Conservation (phyloP, 2,797 vertebrate genomes). For the Epinephelus awoara region DNA sequence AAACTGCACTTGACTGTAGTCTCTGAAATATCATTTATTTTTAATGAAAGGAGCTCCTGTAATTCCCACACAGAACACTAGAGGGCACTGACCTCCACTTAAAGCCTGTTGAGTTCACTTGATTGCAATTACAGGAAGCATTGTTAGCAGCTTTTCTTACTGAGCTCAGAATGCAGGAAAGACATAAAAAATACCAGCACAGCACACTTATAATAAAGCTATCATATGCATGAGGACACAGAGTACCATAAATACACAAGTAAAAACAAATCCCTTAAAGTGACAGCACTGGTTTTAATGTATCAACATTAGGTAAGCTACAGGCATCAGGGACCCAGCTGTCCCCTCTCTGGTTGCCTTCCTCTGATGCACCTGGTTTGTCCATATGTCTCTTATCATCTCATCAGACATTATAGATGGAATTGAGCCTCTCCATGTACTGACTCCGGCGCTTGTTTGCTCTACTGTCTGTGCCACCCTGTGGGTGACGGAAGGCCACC, state of each 20-base stretch:
- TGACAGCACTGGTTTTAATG: neutral
- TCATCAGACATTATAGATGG: slow-evolving; percentile 38
- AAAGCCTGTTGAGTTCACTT: neutral
- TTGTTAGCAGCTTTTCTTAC: neutral
- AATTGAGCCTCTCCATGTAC: slow-evolving; percentile 58
- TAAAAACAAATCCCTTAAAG: neutral
- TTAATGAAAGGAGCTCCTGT: neutral
- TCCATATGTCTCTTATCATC: neutral
- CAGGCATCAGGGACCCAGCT: neutral
- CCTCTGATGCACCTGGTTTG: neutral
- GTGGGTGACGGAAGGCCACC: neutral
- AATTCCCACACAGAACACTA: neutral
- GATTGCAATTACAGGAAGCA: neutral
- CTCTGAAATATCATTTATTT: neutral
- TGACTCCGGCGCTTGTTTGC: neutral
- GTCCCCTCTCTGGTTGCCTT: too few species aligned
- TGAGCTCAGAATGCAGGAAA: neutral
- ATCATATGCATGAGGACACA: neutral
- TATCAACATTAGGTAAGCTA: neutral
- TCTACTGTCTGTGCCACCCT: neutral
- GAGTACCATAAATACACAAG: neutral
- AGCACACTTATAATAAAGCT: neutral
- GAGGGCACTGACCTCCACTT: neutral
- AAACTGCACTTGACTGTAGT: neutral
- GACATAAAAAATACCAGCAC: neutral